Base-by-base conservation (phyloP, 2,797 vertebrate genomes). In the Cyprinella venusta region DNA sequence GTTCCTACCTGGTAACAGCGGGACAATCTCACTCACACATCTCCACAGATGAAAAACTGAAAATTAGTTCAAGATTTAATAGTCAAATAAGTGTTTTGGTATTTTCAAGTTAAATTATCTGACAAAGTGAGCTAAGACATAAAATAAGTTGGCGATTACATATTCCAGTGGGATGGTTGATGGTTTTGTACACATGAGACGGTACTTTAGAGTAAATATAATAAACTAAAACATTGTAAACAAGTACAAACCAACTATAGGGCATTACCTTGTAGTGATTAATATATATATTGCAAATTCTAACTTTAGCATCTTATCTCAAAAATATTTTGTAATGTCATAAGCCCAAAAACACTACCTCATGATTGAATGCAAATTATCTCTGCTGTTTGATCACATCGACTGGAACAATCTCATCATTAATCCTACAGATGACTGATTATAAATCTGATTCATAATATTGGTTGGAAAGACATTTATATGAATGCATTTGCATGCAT, bases 1-100 rank as follows among this genome's bases (percentile, higher is more conserved):
- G 38, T 69, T 77, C 64, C 81, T 83, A 68, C 54, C 64, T 77
- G 74, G 18, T 61, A 33, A 67, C 67, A 68, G 63, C 65, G 18
- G 50, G 38, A 33, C 18, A 69, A 33, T 24, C 74, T 83, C 30
- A 76, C 68, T 61, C 52, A 71, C 38, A 59, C 24, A 18, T 81
- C 3, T 61, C 24, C 59, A 26, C 15, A 15, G 12, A 61, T 26
- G 24, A 61, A 61, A 61, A 26, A 26, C 13, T 2, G 12, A 61
- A 26, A 15, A 26, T 61, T 26, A 61, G 59, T 13, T 26, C 12
- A 61, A 61, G 24, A 5, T 26, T 61, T 26, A 61, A 61, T 13
- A 13, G n/a, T 13, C 12, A 61, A 26, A 6, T n/a, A 5, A 4
- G 0, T 1, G 21, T 10, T n/a, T n/a, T 26, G 2, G 12, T 26